Conservation (phyloP, 2,113 vertebrate species). For the Parus major region DNA sequence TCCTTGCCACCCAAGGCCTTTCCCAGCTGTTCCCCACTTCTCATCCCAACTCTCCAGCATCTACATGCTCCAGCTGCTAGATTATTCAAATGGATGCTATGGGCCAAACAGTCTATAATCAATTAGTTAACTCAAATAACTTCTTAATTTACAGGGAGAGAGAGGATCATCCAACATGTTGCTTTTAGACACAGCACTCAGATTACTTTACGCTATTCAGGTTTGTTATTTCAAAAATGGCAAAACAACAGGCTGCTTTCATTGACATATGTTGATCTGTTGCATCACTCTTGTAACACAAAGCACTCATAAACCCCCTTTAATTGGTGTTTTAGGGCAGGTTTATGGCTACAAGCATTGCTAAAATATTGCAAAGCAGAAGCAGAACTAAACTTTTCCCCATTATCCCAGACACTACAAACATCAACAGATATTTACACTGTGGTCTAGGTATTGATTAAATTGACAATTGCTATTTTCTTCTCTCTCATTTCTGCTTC, state of each 20-base stretch:
- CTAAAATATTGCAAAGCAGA: not conserved
- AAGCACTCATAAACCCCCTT: not conserved
- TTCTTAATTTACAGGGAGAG: not conserved
- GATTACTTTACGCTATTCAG: not conserved
- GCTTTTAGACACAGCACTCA: not conserved
- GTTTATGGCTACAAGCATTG: not conserved
- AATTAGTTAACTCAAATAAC: not conserved
- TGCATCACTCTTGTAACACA: not conserved
- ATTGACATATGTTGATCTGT: not conserved
- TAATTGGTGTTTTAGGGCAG: not conserved
- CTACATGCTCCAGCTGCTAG: not conserved
- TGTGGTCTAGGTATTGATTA: not conserved
- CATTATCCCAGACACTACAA: not conserved
- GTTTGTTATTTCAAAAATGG: not conserved
- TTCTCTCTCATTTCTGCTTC: not conserved
- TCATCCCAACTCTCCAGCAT: not conserved
- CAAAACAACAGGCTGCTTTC: not conserved
- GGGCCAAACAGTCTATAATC: not conserved
- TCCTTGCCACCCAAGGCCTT: not conserved
- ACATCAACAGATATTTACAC: not conserved
- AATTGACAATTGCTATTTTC: not conserved
- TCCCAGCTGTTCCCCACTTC: not conserved
- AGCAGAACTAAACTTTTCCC: not conserved
- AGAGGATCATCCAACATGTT: not conserved
- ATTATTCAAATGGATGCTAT: not conserved